Conservation (phyloP, 2,797 vertebrate species). For the Sciaenops ocellatus region DNA sequence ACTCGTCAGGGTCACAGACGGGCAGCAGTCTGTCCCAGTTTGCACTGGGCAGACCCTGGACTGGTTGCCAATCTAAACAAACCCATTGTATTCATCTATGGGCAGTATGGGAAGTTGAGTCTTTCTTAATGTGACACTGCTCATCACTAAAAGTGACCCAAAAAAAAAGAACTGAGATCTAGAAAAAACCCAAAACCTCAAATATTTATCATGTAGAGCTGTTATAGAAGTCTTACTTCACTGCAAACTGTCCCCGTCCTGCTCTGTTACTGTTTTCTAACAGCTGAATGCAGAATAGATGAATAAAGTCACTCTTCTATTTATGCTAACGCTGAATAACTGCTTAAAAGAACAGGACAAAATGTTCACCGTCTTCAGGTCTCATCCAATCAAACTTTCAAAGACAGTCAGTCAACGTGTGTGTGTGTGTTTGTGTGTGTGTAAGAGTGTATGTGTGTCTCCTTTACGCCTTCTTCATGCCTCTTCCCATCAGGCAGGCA, state of each 20-base stretch:
- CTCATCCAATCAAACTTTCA: constrained; percentile 63
- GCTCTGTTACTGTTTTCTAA: no score
- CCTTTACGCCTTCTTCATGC: constrained; percentile 92
- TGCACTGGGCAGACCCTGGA: constrained; percentile 11
- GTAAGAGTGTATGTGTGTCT: constrained; percentile 15
- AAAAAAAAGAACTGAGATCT: constrained; percentile 6
- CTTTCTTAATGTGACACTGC: background rate
- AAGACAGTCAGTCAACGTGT: constrained; percentile 71
- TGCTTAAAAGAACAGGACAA: background rate
- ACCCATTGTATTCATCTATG: background rate
- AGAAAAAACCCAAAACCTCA: constrained; percentile 5
- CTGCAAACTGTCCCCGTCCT: no score
- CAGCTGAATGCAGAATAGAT: background rate
- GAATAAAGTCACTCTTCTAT: constrained; percentile 4
- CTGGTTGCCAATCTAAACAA: background rate
- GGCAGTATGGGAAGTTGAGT: background rate
- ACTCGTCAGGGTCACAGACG: background rate
- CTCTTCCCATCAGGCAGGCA: constrained; percentile 97
- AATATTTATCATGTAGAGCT: background rate
- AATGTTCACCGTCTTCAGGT: background rate
- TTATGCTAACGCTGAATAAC: background rate
- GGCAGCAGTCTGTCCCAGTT: background rate
- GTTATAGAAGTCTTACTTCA: constrained; percentile 3
- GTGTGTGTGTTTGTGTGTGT: constrained; percentile 14
- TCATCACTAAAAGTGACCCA: background rate